These are phyloP conservation scores for Brachionus asplanchnoidis DNA, from an alignment of 1,140 invertebrate genomes.

Conservation along the genomic window DNA sequence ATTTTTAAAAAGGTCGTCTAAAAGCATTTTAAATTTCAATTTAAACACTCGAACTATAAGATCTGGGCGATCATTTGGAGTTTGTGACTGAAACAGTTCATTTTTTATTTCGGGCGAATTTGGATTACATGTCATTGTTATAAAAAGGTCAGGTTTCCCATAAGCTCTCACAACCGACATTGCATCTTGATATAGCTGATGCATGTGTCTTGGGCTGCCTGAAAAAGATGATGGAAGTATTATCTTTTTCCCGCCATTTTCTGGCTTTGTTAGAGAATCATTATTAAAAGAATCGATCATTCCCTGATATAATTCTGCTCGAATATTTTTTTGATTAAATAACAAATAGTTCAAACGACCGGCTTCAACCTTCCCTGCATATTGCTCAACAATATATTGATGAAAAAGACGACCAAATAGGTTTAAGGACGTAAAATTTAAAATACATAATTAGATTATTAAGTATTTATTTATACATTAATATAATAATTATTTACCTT, in stretches of 20 bases:
- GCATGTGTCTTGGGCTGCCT: not conserved
- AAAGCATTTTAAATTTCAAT: constrained; percentile 57
- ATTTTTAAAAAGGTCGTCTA: constrained; percentile 54
- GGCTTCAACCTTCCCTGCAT: constrained; percentile 47
- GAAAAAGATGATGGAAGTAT: constrained; percentile 23
- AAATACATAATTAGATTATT: too few species aligned
- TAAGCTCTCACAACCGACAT: constrained; percentile 43
- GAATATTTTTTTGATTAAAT: constrained; percentile 1
- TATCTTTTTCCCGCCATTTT: not conserved
- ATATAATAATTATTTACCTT: too few species aligned
- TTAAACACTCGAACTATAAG: constrained; percentile 58
- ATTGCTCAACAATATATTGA: constrained; percentile 1
- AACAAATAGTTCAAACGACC: constrained; percentile 45
- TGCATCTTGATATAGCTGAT: constrained; percentile 42
- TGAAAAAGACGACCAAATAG: not conserved
- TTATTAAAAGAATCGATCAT: not conserved
- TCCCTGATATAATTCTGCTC: not conserved
- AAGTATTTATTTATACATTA: too few species aligned
- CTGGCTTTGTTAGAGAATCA: not conserved
- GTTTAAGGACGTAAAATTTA: not conserved
- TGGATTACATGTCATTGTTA: constrained; percentile 50
- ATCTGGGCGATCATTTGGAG: constrained; percentile 53
- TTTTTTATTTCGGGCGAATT: constrained; percentile 51
- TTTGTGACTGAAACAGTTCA: constrained; percentile 47
- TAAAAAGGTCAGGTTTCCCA: constrained; percentile 45